A percentile compares a stretch with the other conserved stretches of the same genome.
phyloP scores from a whole-genome alignment of 1,140 invertebrate species.

The Drosophila arizonae region DNA sequence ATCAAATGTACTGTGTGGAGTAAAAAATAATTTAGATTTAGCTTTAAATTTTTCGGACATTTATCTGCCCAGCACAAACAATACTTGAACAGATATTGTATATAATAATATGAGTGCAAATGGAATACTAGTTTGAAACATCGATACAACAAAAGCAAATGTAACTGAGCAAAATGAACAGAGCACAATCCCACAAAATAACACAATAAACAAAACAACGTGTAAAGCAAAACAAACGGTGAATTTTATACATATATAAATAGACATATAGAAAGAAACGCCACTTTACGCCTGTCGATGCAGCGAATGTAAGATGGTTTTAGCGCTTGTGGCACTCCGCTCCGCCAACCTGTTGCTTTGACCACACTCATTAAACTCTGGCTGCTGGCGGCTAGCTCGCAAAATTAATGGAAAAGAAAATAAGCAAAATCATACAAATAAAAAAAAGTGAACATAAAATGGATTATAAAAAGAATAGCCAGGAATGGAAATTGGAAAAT shows the following conservation, averaged over 20 bases:
- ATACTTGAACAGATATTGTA: constrained; percentile 11
- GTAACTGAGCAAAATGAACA: constrained; percentile 2
- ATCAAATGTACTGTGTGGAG: constrained; percentile 67
- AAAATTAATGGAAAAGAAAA: constrained; percentile 46
- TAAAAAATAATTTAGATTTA: constrained; percentile 6
- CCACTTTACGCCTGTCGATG: constrained; percentile 80
- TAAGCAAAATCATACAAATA: constrained; percentile 43
- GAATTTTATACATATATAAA: constrained; percentile 2
- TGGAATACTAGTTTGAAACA: constrained; percentile 3
- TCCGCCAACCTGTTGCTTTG: constrained; percentile 57
- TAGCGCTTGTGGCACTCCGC: constrained; percentile 55
- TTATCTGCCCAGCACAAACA: not conserved
- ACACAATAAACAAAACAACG: constrained; percentile 32
- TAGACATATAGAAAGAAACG: constrained; percentile 51
- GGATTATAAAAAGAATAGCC: constrained; percentile 2
- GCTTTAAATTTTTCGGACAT: not conserved
- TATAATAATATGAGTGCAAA: not conserved
- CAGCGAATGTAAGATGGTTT: constrained; percentile 54
- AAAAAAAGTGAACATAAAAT: constrained; percentile 25
- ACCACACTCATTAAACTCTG: constrained; percentile 54
- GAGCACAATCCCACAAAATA: constrained; percentile 12
- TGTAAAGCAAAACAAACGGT: constrained; percentile 28
- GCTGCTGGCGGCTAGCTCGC: constrained; percentile 45
- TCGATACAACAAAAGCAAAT: constrained; percentile 18
- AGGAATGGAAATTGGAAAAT: constrained; percentile 36